Conservation (phyloP, 2,888 invertebrate species). For the Chouioia cunea region DNA sequence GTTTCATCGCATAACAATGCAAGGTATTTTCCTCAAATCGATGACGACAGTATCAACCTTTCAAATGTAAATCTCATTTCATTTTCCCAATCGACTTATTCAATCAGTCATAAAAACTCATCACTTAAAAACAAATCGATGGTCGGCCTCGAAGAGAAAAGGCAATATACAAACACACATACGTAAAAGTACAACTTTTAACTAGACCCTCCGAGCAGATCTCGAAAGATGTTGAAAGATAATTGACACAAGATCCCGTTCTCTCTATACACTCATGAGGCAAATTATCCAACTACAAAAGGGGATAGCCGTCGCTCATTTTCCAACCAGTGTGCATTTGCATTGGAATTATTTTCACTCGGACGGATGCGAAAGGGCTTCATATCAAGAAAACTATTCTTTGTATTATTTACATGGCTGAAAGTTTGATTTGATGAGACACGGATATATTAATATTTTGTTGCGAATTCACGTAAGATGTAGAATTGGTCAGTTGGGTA, state of each 20-base stretch:
- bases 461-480: too few species aligned
- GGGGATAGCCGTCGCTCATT: slow-evolving; percentile 54
- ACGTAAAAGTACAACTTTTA: background rate
- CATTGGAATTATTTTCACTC: background rate
- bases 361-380: slow-evolving; percentile 26
- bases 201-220: background rate
- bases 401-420: too few species aligned
- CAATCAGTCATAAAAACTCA: background rate
- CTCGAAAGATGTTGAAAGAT: background rate
- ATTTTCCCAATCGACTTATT: slow-evolving; percentile 9
- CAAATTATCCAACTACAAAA: slow-evolving; percentile 32
- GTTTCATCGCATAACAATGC: too few species aligned
- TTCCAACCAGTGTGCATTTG: slow-evolving; percentile 56
- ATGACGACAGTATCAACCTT: slow-evolving; percentile 40
- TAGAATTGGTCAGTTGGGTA: too few species aligned
- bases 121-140: background rate
- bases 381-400: background rate
- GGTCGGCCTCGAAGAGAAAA: too few species aligned
- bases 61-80: slow-evolving; percentile 14
- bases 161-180: background rate
- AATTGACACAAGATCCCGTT: slow-evolving; percentile 24
- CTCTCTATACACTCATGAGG: slow-evolving; percentile 53
- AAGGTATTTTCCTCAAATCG: too few species aligned
- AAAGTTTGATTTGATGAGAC: too few species aligned
- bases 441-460: too few species aligned